Evolutionary conservation across 2,888 invertebrate species (phyloP).

Genomic region (Leptopilina syphax): DNA sequence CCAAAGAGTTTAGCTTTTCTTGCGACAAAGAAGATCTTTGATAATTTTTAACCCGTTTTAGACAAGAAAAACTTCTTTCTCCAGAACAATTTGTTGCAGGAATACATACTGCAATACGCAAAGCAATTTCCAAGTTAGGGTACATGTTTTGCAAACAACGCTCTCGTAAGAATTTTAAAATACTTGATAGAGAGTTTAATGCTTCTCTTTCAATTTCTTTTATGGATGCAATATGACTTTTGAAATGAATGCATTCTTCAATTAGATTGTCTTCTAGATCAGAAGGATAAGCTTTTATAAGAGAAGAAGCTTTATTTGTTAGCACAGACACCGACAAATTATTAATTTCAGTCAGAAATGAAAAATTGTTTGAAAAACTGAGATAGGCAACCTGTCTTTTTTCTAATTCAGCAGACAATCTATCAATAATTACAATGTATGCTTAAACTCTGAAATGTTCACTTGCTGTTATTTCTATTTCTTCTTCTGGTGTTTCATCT

Average conservation of each 20-base stretch:
- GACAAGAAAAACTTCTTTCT: slow-evolving; percentile 45
- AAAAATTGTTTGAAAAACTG: not conserved
- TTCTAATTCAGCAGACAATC: slow-evolving; percentile 3
- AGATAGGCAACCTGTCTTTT: not conserved
- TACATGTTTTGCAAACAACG: slow-evolving; percentile 11
- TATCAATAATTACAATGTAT: not conserved
- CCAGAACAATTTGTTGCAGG: slow-evolving; percentile 41
- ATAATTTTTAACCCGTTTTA: slow-evolving; percentile 44
- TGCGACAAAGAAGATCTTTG: slow-evolving; percentile 42
- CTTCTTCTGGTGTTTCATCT: slow-evolving; percentile 5
- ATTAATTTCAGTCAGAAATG: not conserved
- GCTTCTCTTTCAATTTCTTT: not conserved
- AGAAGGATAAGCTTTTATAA: not conserved
- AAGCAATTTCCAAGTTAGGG: slow-evolving; percentile 46
- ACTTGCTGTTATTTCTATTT: not conserved
- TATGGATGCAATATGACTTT: not conserved
- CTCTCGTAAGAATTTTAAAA: not conserved
- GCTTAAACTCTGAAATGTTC: not conserved
- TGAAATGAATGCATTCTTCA: not conserved
- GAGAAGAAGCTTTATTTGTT: not conserved
- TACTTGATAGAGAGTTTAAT: not conserved
- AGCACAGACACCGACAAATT: not conserved
- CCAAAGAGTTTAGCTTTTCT: slow-evolving; percentile 44
- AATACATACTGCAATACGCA: slow-evolving; percentile 39
- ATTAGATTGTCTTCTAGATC: not conserved